Percentiles rank a stretch among this genome's conserved stretches.
Evolutionary conservation across 2,113 vertebrate genomes (phyloP).

Genomic region (Megaceryle maxima): DNA sequence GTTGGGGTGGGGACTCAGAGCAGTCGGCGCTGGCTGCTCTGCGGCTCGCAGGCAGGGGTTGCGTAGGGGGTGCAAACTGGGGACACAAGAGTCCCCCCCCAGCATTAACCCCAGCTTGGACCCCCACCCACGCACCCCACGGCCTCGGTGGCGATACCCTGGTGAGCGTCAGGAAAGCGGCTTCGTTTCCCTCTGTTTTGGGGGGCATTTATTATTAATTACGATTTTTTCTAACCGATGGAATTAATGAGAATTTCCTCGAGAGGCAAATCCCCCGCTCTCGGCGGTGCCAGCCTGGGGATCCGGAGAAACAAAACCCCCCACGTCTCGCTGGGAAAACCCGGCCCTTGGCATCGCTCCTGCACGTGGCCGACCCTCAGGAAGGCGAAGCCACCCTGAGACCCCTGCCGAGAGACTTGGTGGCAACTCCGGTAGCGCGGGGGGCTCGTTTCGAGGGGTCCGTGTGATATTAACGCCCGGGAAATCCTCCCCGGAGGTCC

Average conservation of each 20-base stretch:
- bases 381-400: neutral
- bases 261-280: neutral
- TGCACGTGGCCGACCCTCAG: neutral
- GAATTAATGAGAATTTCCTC: neutral
- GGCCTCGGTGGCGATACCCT: neutral
- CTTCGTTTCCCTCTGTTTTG: neutral
- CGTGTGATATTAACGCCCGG: accelerated
- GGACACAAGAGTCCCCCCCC: accelerated
- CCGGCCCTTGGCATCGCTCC: neutral
- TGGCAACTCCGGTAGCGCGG: neutral
- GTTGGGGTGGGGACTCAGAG: no score
- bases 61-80: accelerated
- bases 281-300: neutral
- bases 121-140: neutral
- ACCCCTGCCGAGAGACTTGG: accelerated
- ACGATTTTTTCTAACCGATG: neutral
- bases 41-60: neutral
- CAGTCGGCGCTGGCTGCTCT: no score
- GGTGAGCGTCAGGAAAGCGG: neutral
- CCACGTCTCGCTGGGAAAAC: neutral
- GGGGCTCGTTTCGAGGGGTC: neutral
- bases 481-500: neutral
- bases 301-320: neutral
- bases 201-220: neutral
- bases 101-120: neutral